Evolutionary conservation across 1,140 invertebrate genomes (phyloP), one percentile per base, ranked within the genome.

Genomic region (Periplaneta americana): DNA sequence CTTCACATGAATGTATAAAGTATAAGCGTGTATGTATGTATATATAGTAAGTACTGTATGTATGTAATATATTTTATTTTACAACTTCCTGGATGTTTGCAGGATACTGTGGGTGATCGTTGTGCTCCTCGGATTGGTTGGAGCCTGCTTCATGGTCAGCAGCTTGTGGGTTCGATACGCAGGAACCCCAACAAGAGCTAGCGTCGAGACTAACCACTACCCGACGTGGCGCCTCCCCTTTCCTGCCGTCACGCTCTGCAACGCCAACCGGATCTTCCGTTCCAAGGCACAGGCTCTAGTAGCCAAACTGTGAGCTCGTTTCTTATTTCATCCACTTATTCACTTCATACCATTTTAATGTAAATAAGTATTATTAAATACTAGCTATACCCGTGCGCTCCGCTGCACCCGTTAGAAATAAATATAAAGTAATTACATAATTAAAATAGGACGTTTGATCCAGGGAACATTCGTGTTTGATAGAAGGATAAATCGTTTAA

Each of bases 191-290:
- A 87, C 86, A 0, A 83, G 86, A 75, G 84, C 86, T 33, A 84
- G 84, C 28, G 85, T 87, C 77, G 75, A 84, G 79, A 85, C 85
- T 11, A 82, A 82, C 39, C 85, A 84, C 82, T 84, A 84, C 28
- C 85, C 86, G 11, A 83, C 84, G 39, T 84, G 83, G 31, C 79
- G 81, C 10, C 80, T 86, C n/a, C 83, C 84, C 34, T 87, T 87
- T 83, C 85, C 87, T 34, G 85, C 84, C 1, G 84, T 87, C n/a
- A 85, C 86, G 15, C 81, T 87, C 22, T 87, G 87, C 80, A 85
- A 85, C 32, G 82, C 85, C n/a, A 85, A 83, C 77, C 18, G 76
- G 1, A 80, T 83, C 35, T 83, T 82, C 76, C 76, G 77, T 6
- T 82, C 82, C 37, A 80, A 57, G 33, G 82, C 81, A 15, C 35